Base-by-base conservation (phyloP, 2,113 vertebrate genomes). In the Gavialis gangeticus region DNA sequence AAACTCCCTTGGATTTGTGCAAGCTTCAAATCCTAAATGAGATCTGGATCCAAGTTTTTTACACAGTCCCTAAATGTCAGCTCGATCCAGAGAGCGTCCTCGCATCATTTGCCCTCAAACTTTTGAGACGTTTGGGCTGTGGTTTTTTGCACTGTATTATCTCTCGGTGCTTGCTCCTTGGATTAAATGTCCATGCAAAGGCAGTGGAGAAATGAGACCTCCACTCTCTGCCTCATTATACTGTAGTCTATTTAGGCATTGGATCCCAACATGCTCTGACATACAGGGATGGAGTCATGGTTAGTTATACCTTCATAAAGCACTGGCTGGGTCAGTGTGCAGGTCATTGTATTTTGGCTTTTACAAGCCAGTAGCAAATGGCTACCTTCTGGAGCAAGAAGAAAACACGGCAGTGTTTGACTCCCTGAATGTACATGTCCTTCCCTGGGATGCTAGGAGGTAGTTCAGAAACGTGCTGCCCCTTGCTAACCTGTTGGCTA, bases 401-500 rank as follows among this genome's bases (percentile, higher is more conserved):
- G 0, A 11, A n/a, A 46, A 17, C 17, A 22, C 27, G 37, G 34
- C 69, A 60, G 63, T 93, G 75, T 67, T 30, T 22, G 34, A 22
- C 57, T 73, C 25, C 82, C 12, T 6, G 7, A 15, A 22, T 46
- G 25, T 21, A 16, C 3, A 0, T 2, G 1, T 24, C 92, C 54
- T 76, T 60, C 55, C 37, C 57, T 17, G 21, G 28, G 4, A 67
- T 13, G 22, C 15, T 64, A 37, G 2, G 57, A 73, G 86, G 0
- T 6, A 57, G 30, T 28, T 57, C 80, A 4, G 86, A 86, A 94
- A 95, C 91, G 54, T 4, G 77, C 54, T 94, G 90, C 95, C 93
- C 96, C 96, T 97, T 46, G 46, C 46, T 92, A 96, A 95, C 95
- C 88, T 96, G 93, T 95, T 95, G 46, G 46, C 46, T 46, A 96